Conservation (phyloP, 2,888 invertebrate species). For the Pherbina coryleti region DNA sequence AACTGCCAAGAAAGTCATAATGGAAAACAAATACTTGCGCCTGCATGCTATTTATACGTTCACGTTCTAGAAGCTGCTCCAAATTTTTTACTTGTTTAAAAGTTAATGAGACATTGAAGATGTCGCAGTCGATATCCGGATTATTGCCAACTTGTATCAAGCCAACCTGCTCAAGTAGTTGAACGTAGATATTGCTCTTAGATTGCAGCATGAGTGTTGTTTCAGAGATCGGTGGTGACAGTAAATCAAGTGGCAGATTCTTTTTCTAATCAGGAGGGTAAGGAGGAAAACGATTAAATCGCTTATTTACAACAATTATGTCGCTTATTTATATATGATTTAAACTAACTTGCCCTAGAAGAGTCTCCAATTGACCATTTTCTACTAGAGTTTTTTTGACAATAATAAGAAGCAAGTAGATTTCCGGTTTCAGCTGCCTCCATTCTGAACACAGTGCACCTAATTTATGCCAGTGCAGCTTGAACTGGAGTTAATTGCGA, state of each 20-base stretch:
- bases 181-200: constrained; percentile 64
- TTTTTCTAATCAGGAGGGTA: constrained; percentile 50
- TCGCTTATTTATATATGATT: background rate
- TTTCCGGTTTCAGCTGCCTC: constrained; percentile 74
- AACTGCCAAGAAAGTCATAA: constrained; percentile 64
- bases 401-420: constrained; percentile 74
- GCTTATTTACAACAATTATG: too few relatives aligned
- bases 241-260: constrained; percentile 45
- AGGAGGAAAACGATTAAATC: background rate
- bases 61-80: constrained; percentile 53
- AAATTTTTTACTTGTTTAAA: constrained; percentile 59
- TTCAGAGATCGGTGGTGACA: constrained; percentile 54
- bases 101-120: constrained; percentile 61
- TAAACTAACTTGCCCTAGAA: constrained; percentile 54
- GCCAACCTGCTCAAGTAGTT: constrained; percentile 63
- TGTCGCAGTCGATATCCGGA: constrained; percentile 61
- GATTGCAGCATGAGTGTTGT: constrained; percentile 64
- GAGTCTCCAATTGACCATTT: constrained; percentile 55
- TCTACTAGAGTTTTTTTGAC: constrained; percentile 71
- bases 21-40: constrained; percentile 52
- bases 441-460: constrained; percentile 74
- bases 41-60: constrained; percentile 20
- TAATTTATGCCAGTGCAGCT: constrained; percentile 75
- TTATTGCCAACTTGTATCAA: constrained; percentile 66
- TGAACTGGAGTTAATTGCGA: constrained; percentile 61